Base-by-base conservation (phyloP, 2,797 vertebrate genomes). In the Stomatorhinus walkeri region DNA sequence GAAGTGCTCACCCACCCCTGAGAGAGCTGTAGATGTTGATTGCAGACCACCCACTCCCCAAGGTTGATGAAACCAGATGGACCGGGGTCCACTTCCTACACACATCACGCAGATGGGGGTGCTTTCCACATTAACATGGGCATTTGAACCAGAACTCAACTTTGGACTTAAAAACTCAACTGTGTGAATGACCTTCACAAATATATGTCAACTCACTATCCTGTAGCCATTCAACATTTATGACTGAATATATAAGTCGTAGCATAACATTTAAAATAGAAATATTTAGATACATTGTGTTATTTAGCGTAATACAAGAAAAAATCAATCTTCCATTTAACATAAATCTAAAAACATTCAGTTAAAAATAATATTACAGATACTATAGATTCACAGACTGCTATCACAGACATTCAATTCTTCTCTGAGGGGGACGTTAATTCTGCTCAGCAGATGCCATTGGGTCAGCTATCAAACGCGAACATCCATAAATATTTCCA, bases 1-100 rank as follows among this genome's bases (percentile, higher is more conserved):
- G 93, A 91, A 56, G 90, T 93, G 89, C 88, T 89, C 92, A 81
- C 92, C 94, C 93, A 93, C 91, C 51, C 90, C 94, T 95, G 90
- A 95, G 94, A 94, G 40, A 8, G 22, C 14, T 85, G 68, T 36
- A 68, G 56, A 56, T 14, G 22, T 8, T 22, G 22, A 52, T 32
- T 1, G 16, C 52, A 87, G 52, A n/a, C 54, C 32, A 14, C 68
- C 68, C 72, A 40, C 8, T 43, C 24, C 10, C 81, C 46, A 6
- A 22, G 40, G 54, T 14, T 46, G 22, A 32, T 16, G 24, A 12
- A 54, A 85, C 54, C 36, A 54, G 72, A 72, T 14, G 28, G 46
- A 43, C 22, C 12, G 52, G 10, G 52, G 10, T 24, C 10, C 52
- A 36, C 10, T 59, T 87, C 83, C 48, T 24, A 83, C 19, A 84